phyloP scores from a whole-genome alignment of 2,113 vertebrate genomes.

The Rattus norvegicus region DNA sequence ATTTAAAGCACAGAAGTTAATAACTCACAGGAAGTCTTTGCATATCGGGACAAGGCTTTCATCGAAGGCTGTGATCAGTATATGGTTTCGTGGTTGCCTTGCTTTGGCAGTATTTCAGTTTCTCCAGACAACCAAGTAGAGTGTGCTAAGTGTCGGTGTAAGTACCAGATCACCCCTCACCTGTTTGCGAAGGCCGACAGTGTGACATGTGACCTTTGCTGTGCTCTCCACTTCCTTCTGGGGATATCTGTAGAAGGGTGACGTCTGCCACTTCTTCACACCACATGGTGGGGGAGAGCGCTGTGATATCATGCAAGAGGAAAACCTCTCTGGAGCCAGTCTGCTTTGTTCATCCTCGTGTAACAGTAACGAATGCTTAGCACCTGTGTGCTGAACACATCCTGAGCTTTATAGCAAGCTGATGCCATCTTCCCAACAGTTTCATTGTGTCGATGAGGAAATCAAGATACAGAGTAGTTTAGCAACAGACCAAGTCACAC shows the following conservation, averaged over 20 bases:
- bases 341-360: constrained; percentile 5
- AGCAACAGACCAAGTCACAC: neutral
- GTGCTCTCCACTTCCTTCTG: neutral
- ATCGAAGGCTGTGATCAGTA: neutral
- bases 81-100: neutral
- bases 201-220: neutral
- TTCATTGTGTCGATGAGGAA: constrained; percentile 10
- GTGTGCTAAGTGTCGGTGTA: neutral
- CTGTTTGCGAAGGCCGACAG: neutral
- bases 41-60: neutral
- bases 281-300: neutral
- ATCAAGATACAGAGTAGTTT: neutral
- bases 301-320: neutral
- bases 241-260: neutral
- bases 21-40: constrained; percentile 13
- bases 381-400: neutral
- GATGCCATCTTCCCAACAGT: neutral
- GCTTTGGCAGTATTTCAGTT: neutral
- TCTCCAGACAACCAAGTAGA: constrained; percentile 28
- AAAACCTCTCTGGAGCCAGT: neutral
- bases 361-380: neutral
- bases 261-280: neutral
- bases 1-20: neutral
- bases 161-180: neutral
- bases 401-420: constrained; percentile 20